These are phyloP conservation scores for Aricia artaxerxes DNA, from an alignment of 2,888 invertebrate species.

Conservation along the genomic window DNA sequence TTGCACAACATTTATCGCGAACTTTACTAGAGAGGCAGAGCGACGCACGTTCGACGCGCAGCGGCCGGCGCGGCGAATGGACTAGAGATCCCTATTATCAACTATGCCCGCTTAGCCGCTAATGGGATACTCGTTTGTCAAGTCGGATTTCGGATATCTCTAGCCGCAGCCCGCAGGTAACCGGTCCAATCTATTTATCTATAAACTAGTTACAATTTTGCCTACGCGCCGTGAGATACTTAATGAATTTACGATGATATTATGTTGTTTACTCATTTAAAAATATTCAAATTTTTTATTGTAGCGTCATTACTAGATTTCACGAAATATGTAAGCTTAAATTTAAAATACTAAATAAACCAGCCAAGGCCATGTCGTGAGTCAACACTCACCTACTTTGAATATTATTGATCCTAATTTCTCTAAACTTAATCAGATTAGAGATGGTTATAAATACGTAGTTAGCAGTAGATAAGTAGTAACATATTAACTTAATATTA, in stretches of 20 bases:
- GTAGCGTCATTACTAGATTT: not conserved
- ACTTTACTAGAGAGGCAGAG: not conserved
- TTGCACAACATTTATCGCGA: conserved; percentile 29
- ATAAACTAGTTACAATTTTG: not conserved
- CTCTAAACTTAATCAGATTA: not conserved
- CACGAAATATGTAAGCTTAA: no score
- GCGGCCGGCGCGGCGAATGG: not conserved
- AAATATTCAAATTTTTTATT: not conserved
- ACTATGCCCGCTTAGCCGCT: not conserved
- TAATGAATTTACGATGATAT: not conserved
- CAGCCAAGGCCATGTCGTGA: not conserved
- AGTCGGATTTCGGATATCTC: not conserved
- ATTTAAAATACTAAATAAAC: not conserved
- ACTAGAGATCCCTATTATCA: conserved; percentile 5
- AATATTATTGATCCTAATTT: not conserved
- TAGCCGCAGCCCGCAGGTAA: not conserved
- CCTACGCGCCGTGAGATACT: not conserved
- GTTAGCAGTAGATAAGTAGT: no score
- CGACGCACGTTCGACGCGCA: not conserved
- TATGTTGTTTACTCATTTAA: not conserved
- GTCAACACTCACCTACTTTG: not conserved
- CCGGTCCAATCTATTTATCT: not conserved
- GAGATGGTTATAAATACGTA: not conserved
- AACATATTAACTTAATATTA: no score
- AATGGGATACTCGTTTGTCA: conserved; percentile 7